phyloP scores from a whole-genome alignment of 2,888 invertebrate genomes.

The Trimorus sp. region DNA sequence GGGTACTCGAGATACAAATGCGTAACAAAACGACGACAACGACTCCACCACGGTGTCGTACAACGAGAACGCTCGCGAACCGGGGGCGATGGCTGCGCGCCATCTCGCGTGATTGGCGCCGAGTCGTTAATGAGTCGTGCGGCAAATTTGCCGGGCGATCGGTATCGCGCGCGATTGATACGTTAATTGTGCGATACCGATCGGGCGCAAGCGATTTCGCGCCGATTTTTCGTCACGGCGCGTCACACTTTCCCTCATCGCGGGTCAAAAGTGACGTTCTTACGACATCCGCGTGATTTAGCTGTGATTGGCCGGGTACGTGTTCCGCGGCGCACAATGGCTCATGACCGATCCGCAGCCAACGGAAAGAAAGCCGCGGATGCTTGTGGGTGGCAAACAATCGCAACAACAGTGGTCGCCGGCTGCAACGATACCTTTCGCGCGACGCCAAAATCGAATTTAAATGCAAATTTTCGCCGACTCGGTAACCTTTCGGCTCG shows the following conservation, averaged over 20 bases:
- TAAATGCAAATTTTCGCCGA: constrained; percentile 14
- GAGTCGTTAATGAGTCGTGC: constrained; percentile 32
- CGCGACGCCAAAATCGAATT: constrained; percentile 18
- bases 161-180: constrained; percentile 28
- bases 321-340: constrained; percentile 44
- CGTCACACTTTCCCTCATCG: constrained; percentile 62
- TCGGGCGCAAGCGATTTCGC: constrained; percentile 20
- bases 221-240: constrained; percentile 41
- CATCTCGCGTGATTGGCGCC: background rate
- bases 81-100: background rate
- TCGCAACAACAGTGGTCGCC: constrained; percentile 57
- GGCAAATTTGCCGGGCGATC: constrained; percentile 24
- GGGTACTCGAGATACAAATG: constrained; percentile 56
- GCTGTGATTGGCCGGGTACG: constrained; percentile 56
- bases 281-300: constrained; percentile 62
- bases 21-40: constrained; percentile 22
- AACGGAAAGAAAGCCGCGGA: constrained; percentile 75
- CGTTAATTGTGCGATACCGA: constrained; percentile 26
- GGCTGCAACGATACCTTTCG: constrained; percentile 12
- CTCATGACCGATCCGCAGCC: constrained; percentile 71
- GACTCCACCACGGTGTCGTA: constrained; percentile 7
- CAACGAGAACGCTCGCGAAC: constrained; percentile 54
- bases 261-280: constrained; percentile 61
- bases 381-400: constrained; percentile 76
- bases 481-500: constrained; percentile 3